phyloP scores from a whole-genome alignment of 2,113 vertebrate genomes.

The Halichoerus grypus region DNA sequence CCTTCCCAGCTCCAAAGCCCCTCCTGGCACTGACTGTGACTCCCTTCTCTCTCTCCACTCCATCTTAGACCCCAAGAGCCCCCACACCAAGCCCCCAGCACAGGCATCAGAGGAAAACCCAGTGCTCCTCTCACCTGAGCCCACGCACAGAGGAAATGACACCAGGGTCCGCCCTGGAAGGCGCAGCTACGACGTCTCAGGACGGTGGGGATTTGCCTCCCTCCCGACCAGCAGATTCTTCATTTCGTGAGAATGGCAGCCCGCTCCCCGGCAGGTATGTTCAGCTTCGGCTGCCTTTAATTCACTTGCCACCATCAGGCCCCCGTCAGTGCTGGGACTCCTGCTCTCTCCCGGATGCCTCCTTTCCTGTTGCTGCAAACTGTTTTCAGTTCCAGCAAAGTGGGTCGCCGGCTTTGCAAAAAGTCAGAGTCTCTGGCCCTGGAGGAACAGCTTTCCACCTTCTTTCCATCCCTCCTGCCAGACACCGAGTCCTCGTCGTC shows the following conservation, averaged over 20 bases:
- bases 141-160: background rate
- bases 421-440: background rate
- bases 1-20: background rate
- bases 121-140: background rate
- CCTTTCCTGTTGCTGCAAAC: conserved; percentile 53
- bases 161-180: background rate
- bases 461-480: background rate
- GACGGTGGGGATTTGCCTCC: background rate
- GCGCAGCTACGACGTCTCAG: accelerated
- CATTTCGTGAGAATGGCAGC: accelerated
- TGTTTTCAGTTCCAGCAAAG: conserved; percentile 34
- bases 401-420: background rate
- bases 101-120: background rate
- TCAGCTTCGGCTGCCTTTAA: background rate
- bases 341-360: background rate
- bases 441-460: background rate
- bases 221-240: background rate
- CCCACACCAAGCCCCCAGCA: background rate
- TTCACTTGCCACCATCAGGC: background rate
- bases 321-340: no score
- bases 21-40: background rate
- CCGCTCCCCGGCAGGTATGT: background rate
- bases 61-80: background rate
- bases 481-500: background rate
- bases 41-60: background rate